These are phyloP conservation scores for Bombus haemorrhoidalis DNA, from an alignment of 1,140 invertebrate species.

Conservation along the genomic window DNA sequence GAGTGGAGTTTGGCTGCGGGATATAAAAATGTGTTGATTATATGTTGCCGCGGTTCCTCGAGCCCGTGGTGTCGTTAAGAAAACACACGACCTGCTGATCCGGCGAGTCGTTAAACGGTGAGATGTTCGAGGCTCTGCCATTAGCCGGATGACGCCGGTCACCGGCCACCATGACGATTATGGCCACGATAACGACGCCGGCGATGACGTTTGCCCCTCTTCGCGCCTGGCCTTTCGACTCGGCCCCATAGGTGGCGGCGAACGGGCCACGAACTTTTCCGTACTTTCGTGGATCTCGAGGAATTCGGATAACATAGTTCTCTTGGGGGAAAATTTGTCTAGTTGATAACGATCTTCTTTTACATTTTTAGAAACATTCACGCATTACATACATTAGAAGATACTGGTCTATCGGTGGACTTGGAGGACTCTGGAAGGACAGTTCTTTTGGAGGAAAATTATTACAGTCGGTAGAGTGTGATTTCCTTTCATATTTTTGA, in stretches of 20 bases:
- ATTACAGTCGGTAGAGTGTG: no score
- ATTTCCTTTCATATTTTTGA: no score
- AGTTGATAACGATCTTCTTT: not conserved
- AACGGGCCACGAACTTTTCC: not conserved
- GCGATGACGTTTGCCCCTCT: constrained; percentile 18
- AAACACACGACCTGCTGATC: constrained; percentile 69
- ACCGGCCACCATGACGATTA: constrained; percentile 47
- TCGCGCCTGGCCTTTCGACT: not conserved
- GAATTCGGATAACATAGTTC: not conserved
- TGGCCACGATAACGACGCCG: constrained; percentile 42
- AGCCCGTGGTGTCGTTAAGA: constrained; percentile 79
- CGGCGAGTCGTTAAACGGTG: constrained; percentile 61
- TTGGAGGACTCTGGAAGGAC: no score
- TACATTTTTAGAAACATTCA: not conserved
- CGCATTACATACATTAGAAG: no score
- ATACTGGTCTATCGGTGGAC: no score
- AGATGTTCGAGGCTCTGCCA: constrained; percentile 62
- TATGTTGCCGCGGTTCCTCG: constrained; percentile 76
- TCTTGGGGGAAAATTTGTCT: not conserved
- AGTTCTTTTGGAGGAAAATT: no score
- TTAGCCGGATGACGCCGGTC: constrained; percentile 53
- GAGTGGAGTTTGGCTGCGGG: constrained; percentile 78
- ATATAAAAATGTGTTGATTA: constrained; percentile 84
- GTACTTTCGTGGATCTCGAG: not conserved
- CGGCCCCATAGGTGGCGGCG: not conserved